Evolutionary conservation across 2,797 vertebrate genomes (phyloP).

Genomic region (Furcifer pardalis): DNA sequence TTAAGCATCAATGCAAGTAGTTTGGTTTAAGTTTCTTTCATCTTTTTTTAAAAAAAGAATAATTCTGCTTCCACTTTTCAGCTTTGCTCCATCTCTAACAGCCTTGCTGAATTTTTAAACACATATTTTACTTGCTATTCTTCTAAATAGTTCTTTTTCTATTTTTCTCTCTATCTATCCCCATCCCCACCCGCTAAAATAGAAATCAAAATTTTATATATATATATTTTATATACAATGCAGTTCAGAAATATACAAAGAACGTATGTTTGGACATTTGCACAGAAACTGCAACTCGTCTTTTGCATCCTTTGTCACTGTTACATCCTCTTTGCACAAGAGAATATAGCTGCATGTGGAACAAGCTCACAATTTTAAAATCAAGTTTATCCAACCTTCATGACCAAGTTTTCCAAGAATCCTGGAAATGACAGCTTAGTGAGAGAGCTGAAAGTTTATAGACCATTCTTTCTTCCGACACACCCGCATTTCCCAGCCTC

Average conservation of each 20-base stretch:
- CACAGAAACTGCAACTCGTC: conserved; percentile 58
- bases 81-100: conserved; percentile 63
- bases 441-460: neutral
- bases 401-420: neutral
- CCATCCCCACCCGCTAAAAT: conserved; percentile 74
- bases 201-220: conserved; percentile 74
- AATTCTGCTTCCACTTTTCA: conserved; percentile 39
- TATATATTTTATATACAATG: conserved; percentile 78
- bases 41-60: conserved; percentile 37
- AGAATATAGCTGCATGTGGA: conserved; percentile 22
- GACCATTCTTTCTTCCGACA: neutral
- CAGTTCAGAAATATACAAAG: conserved; percentile 45
- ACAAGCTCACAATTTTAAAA: too few relatives aligned
- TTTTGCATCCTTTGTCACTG: conserved; percentile 22
- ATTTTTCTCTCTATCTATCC: conserved; percentile 44
- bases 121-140: conserved; percentile 64
- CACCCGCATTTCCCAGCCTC: too few relatives aligned
- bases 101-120: conserved; percentile 64
- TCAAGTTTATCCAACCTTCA: neutral
- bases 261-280: conserved; percentile 41
- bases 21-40: neutral
- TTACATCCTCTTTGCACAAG: conserved; percentile 33
- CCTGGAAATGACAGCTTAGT: neutral
- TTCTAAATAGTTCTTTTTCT: conserved; percentile 61
- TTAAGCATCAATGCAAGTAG: conserved; percentile 59